Evolutionary conservation across 92 coral and sea anemone species (phyloP).

Genomic region (Porites divaricata): DNA sequence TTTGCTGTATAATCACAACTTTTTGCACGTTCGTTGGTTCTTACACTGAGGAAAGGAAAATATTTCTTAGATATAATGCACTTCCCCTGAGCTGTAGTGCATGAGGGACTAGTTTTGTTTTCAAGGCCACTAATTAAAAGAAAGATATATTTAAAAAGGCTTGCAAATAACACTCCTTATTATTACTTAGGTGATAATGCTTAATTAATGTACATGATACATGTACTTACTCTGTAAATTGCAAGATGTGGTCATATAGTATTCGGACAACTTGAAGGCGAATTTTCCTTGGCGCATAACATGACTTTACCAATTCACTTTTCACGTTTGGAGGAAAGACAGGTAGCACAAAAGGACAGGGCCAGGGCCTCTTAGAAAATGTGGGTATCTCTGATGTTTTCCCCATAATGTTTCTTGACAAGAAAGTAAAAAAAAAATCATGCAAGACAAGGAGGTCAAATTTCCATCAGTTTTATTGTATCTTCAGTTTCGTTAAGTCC

Average conservation of each 20-base stretch:
- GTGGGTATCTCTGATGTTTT: neutral
- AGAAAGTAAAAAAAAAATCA: neutral
- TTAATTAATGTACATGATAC: too few species aligned
- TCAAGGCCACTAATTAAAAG: too few species aligned
- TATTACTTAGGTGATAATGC: too few species aligned
- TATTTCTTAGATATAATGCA: too few species aligned
- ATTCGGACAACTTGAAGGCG: neutral
- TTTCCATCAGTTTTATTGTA: too few species aligned
- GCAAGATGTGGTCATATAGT: constrained; percentile 13
- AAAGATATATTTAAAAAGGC: too few species aligned
- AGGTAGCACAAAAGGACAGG: constrained; percentile 6
- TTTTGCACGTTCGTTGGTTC: too few species aligned
- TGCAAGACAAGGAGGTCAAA: neutral
- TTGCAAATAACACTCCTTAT: too few species aligned
- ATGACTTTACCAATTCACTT: neutral
- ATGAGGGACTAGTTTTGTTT: too few species aligned
- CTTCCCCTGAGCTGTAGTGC: too few species aligned
- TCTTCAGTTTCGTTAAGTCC: neutral
- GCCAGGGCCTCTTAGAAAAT: constrained; percentile 1
- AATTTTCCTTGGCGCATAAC: neutral
- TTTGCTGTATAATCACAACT: too few species aligned
- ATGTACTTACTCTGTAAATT: constrained; percentile 21
- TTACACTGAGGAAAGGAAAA: too few species aligned
- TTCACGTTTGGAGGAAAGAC: neutral
- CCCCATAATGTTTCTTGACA: neutral